Conservation (phyloP, 1,140 invertebrate genomes). For the Saccostrea glomerata region DNA sequence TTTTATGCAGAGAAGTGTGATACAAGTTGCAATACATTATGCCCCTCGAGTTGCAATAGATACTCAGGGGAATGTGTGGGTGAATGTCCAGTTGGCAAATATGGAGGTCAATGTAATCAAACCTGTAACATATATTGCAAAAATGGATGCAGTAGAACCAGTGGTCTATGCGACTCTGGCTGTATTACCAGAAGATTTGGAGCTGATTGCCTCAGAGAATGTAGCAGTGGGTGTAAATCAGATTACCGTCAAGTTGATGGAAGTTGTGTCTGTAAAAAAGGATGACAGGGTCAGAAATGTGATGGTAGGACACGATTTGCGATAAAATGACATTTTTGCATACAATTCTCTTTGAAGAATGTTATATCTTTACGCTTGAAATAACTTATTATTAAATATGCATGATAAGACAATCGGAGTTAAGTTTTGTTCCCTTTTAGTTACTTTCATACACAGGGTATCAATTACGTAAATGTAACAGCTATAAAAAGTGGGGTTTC, state of each 20-base stretch:
- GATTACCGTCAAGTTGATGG: not conserved
- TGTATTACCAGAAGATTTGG: not conserved
- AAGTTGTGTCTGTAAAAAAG: not conserved
- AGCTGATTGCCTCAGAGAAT: not conserved
- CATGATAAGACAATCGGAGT: too few relatives aligned
- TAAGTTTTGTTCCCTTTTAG: too few relatives aligned
- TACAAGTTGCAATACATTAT: not conserved
- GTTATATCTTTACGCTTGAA: too few relatives aligned
- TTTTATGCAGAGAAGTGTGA: not conserved
- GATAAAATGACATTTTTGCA: too few relatives aligned
- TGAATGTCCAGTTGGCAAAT: not conserved
- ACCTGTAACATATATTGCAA: not conserved
- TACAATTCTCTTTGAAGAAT: too few relatives aligned
- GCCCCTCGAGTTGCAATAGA: not conserved
- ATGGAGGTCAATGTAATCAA: not conserved
- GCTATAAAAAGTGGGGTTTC: too few relatives aligned
- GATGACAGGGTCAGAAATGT: not conserved
- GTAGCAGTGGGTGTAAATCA: not conserved
- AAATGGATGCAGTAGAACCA: not conserved
- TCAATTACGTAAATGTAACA: too few relatives aligned
- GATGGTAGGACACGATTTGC: not conserved
- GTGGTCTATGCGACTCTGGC: not conserved
- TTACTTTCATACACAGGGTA: too few relatives aligned
- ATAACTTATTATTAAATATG: too few relatives aligned
- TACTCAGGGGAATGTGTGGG: not conserved